These are phyloP conservation scores for Tachypleus tridentatus DNA, from an alignment of 1,140 invertebrate genomes.

Conservation along the genomic window DNA sequence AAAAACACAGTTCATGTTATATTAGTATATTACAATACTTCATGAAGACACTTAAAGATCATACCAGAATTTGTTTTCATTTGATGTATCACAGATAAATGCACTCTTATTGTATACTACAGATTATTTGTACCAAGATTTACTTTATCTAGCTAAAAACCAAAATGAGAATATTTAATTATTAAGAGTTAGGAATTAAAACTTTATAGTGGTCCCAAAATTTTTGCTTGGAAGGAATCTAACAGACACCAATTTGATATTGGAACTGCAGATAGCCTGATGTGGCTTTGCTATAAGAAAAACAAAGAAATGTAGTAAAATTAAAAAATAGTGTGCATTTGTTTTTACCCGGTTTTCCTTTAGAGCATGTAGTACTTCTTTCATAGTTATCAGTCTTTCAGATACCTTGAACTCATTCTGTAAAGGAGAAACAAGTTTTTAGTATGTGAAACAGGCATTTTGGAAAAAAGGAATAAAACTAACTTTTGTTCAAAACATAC, in stretches of 20 bases:
- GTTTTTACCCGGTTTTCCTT: constrained; percentile 68
- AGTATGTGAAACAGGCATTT: constrained; percentile 2
- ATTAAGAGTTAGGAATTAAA: too few relatives aligned
- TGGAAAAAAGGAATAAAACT: constrained; percentile 29
- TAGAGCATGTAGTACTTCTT: constrained; percentile 55
- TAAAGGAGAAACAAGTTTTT: constrained; percentile 20
- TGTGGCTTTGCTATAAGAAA: background rate
- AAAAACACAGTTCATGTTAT: too few relatives aligned
- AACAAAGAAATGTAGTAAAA: background rate
- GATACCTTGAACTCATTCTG: constrained; percentile 65
- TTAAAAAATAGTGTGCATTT: background rate
- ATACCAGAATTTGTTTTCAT: too few relatives aligned
- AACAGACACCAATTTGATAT: background rate
- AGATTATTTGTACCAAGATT: too few relatives aligned
- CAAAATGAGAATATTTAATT: too few relatives aligned
- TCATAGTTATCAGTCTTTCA: constrained; percentile 78
- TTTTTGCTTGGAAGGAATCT: constrained; percentile 1
- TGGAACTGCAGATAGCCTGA: background rate
- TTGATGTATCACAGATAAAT: too few relatives aligned
- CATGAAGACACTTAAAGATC: too few relatives aligned
- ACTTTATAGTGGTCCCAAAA: constrained; percentile 3
- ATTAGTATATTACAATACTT: too few relatives aligned
- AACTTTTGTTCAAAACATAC: constrained; percentile 21
- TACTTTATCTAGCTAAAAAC: too few relatives aligned
- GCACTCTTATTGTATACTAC: too few relatives aligned